Conservation (phyloP, 2,113 vertebrate species). For the Taurulus bubalis region DNA sequence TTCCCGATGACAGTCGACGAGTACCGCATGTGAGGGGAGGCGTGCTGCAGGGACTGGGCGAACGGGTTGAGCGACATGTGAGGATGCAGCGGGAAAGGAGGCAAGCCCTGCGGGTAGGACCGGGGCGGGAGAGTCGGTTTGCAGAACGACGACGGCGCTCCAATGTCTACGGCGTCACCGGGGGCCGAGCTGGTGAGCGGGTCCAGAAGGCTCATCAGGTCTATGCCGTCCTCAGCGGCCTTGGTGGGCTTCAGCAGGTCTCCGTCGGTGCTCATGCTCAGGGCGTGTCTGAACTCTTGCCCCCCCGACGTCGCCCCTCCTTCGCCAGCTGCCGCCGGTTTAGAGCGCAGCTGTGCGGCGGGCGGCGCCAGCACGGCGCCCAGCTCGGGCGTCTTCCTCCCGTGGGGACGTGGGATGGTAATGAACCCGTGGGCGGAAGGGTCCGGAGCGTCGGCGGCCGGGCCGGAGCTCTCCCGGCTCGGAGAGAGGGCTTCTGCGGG, state of each 20-base stretch:
- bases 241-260: constrained; percentile 84
- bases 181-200: constrained; percentile 79
- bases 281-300: constrained; percentile 78
- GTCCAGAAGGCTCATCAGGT: constrained; percentile 92
- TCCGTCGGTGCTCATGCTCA: constrained; percentile 62
- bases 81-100: constrained; percentile 74
- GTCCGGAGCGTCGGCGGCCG: constrained; percentile 41
- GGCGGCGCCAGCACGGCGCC: constrained; percentile 89
- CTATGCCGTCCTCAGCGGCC: constrained; percentile 73
- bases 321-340: constrained; percentile 74
- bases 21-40: constrained; percentile 81
- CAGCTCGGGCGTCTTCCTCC: constrained; percentile 92
- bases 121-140: constrained; percentile 75
- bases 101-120: constrained; percentile 75
- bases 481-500: constrained; percentile 65
- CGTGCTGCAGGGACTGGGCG: constrained; percentile 78
- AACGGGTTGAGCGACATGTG: constrained; percentile 90
- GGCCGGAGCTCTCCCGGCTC: constrained; percentile 64
- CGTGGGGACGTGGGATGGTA: constrained; percentile 94
- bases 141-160: constrained; percentile 50
- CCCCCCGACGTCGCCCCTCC: constrained; percentile 73
- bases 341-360: constrained; percentile 77
- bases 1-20: constrained; percentile 83
- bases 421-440: constrained; percentile 80
- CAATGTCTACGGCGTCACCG: constrained; percentile 26